These are phyloP conservation scores for Saccostrea echinata DNA, from an alignment of 1,140 invertebrate species.

Conservation along the genomic window DNA sequence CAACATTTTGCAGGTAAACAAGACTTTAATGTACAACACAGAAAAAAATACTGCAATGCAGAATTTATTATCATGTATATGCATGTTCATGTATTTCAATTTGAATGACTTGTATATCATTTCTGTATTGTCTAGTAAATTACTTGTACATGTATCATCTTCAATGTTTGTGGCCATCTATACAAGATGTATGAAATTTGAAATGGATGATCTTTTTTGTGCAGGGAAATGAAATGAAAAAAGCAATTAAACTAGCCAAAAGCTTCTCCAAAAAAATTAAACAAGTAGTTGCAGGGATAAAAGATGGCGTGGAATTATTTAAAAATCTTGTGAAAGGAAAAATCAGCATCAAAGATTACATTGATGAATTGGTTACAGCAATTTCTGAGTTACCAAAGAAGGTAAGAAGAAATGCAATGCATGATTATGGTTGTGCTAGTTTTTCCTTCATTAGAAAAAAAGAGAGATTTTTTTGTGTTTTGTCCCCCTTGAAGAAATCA, in stretches of 20 bases:
- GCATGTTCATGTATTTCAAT: too few relatives aligned
- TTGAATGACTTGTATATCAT: too few relatives aligned
- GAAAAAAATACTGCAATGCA: too few relatives aligned
- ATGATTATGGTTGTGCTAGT: too few relatives aligned
- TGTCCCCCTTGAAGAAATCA: too few relatives aligned
- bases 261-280: slow-evolving; percentile 64
- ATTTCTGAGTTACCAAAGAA: slow-evolving; percentile 62
- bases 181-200: too few relatives aligned
- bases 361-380: slow-evolving; percentile 52
- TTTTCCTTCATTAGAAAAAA: too few relatives aligned
- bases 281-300: slow-evolving; percentile 50
- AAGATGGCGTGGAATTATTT: slow-evolving; percentile 58
- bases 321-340: slow-evolving; percentile 54
- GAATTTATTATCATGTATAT: too few relatives aligned
- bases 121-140: too few relatives aligned
- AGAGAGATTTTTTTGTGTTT: too few relatives aligned
- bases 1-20: slow-evolving; percentile 66
- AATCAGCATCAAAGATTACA: slow-evolving; percentile 52
- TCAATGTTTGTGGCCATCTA: too few relatives aligned
- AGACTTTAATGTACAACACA: not conserved
- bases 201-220: not conserved
- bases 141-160: too few relatives aligned
- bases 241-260: slow-evolving; percentile 52
- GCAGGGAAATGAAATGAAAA: slow-evolving; percentile 63
- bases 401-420: slow-evolving; percentile 41